phyloP scores from a whole-genome alignment of 1,140 invertebrate species.

The Hydropsyche tenuis region DNA sequence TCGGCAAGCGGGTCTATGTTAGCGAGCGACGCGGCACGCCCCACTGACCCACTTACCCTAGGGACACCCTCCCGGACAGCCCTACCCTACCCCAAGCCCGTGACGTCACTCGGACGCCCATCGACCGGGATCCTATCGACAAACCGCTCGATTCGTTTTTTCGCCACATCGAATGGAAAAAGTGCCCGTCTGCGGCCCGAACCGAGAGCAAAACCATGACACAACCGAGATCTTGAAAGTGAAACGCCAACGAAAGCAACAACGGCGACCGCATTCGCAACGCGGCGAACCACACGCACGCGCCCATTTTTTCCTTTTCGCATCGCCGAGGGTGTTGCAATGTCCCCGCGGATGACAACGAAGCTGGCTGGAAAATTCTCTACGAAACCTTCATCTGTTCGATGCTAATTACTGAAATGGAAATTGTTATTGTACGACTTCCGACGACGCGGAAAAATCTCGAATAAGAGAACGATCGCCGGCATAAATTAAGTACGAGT shows the following conservation, averaged over 20 bases:
- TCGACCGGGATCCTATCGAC: not conserved
- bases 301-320: not conserved
- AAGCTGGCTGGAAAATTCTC: too few relatives aligned
- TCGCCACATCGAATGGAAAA: conserved; percentile 17
- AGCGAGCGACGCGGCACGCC: conserved; percentile 62
- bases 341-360: too few relatives aligned
- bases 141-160: not conserved
- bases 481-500: too few relatives aligned
- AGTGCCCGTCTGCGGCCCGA: not conserved
- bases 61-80: conserved; percentile 34
- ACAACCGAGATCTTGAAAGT: conserved; percentile 44
- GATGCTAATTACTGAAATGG: too few relatives aligned
- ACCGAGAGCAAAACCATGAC: conserved; percentile 18
- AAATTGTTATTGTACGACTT: too few relatives aligned
- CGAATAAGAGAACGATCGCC: too few relatives aligned
- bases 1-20: conserved; percentile 73
- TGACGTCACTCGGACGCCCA: too few relatives aligned
- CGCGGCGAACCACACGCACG: not conserved
- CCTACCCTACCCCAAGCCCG: conserved; percentile 27
- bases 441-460: too few relatives aligned
- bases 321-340: too few relatives aligned
- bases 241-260: conserved; percentile 33
- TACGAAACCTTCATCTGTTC: too few relatives aligned
- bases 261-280: not conserved
- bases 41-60: conserved; percentile 70